A percentile compares a stretch with the other conserved stretches of the same genome.
phyloP scores from a whole-genome alignment of 2,797 vertebrate species.

The Pseudomugil gertrudae region DNA sequence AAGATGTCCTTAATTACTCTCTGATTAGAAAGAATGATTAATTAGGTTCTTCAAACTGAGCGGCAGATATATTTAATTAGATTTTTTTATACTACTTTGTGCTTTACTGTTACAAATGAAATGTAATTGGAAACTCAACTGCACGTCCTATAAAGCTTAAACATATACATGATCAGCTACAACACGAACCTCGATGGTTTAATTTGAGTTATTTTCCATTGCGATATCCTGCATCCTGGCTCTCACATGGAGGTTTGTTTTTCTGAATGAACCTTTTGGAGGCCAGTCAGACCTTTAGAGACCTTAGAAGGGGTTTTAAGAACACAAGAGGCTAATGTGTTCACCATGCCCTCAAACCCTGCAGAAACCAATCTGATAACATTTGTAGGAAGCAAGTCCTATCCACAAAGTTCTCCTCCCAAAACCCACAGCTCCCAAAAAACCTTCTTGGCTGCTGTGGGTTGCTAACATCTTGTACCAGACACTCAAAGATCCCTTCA shows the following conservation, averaged over 20 bases:
- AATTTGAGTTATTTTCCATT: not conserved
- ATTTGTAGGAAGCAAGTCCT: no score
- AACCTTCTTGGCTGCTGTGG: no score
- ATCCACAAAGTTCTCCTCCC: no score
- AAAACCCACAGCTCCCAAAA: no score
- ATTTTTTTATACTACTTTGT: constrained; percentile 10
- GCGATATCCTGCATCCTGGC: not conserved
- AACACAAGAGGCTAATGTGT: no score
- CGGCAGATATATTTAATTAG: constrained; percentile 46
- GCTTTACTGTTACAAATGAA: constrained; percentile 37
- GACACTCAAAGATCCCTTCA: no score
- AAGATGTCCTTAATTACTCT: constrained; percentile 41
- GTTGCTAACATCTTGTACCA: no score
- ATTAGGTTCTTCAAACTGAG: constrained; percentile 28
- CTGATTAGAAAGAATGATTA: constrained; percentile 30
- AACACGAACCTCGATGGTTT: not conserved
- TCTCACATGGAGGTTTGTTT: not conserved
- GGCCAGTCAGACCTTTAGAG: no score
- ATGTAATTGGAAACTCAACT: constrained; percentile 47
- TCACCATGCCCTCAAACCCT: no score
- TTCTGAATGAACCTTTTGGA: no score
- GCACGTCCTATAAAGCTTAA: not conserved
- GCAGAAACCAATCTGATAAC: no score
- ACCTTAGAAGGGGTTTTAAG: no score
- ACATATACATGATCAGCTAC: not conserved